These are phyloP conservation scores for Brachynemurus nebulosus DNA, from an alignment of 2,888 invertebrate genomes.

Conservation along the genomic window DNA sequence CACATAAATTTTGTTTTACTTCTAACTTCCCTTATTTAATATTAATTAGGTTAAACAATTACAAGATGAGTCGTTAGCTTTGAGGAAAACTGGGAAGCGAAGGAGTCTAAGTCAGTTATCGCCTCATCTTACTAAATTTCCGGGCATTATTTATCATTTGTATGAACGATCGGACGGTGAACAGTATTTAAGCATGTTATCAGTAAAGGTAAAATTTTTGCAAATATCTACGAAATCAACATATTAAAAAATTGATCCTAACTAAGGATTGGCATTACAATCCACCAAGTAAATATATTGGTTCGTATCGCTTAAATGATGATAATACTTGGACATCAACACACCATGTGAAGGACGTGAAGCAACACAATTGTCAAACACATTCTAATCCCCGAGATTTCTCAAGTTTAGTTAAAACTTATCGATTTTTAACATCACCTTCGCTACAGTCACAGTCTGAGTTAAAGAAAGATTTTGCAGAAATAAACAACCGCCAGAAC, in stretches of 20 bases:
- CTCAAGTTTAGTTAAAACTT: no score
- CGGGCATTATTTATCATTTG: conserved; percentile 57
- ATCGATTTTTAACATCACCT: no score
- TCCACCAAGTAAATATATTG: conserved; percentile 47
- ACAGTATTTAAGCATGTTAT: conserved; percentile 58
- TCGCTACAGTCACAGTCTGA: no score
- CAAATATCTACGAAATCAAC: not conserved
- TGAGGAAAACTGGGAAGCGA: no score
- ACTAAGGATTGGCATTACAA: conserved; percentile 55
- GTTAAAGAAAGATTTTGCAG: no score
- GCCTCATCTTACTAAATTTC: conserved; percentile 59
- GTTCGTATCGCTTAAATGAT: conserved; percentile 50
- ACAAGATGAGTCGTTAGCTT: no score
- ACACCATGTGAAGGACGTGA: conserved; percentile 31
- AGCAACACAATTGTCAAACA: conserved; percentile 23
- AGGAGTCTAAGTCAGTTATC: no score
- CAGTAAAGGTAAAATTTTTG: conserved; percentile 42
- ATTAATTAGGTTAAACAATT: no score
- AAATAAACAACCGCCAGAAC: no score
- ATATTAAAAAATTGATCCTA: conserved; percentile 14
- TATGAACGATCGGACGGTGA: conserved; percentile 51
- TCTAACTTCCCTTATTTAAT: no score
- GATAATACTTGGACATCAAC: conserved; percentile 58
- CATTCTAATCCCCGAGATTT: not conserved
- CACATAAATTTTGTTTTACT: no score